Evolutionary conservation across 2,113 vertebrate genomes (phyloP).

Genomic region (Toxostoma redivivum): DNA sequence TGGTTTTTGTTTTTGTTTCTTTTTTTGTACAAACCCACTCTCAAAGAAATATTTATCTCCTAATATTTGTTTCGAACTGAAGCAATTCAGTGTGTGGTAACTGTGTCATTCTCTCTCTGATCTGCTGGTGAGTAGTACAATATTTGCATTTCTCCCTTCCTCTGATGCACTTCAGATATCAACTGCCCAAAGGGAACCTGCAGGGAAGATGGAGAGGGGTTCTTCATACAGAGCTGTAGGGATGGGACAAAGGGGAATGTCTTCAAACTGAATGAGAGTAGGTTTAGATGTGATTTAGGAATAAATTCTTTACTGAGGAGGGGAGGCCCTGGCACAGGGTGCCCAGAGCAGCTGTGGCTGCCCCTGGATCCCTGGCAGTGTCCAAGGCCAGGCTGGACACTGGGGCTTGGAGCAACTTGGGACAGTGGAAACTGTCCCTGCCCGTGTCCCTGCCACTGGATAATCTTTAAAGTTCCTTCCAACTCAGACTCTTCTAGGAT

Average conservation of each 20-base stretch:
- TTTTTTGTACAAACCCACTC: background rate
- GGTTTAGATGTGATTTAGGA: background rate
- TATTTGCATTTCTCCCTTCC: background rate
- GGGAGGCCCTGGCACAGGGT: background rate
- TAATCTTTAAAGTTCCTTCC: background rate
- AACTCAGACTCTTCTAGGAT: no score
- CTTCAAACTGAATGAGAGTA: background rate
- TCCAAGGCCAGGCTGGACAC: accelerated
- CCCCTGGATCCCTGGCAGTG: background rate
- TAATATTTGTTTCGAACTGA: background rate
- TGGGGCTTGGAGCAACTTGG: background rate
- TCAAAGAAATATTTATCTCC: conserved; percentile 23
- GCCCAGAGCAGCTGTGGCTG: background rate
- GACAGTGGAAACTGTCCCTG: accelerated
- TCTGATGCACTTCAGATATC: background rate
- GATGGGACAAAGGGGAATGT: background rate
- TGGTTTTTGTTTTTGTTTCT: no score
- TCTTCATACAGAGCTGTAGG: background rate
- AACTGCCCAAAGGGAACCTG: background rate
- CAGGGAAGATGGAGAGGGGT: background rate
- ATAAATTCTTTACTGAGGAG: background rate
- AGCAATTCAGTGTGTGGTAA: background rate
- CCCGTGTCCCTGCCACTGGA: no score
- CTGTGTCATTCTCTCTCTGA: background rate
- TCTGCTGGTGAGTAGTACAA: background rate